phyloP scores from a whole-genome alignment of 2,888 invertebrate species.

The Parnassius mnemosyne region DNA sequence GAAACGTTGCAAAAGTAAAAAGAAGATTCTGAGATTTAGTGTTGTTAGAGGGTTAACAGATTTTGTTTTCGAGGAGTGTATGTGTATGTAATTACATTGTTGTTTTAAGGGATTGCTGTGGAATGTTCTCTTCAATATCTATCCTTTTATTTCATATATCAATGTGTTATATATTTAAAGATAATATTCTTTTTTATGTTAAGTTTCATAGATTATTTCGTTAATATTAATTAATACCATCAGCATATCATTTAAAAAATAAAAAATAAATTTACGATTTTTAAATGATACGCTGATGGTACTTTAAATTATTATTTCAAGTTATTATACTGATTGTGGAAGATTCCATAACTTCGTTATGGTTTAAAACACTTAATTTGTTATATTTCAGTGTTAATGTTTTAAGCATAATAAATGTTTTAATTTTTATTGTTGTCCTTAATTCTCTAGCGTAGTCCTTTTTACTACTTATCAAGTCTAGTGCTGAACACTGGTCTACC shows the following conservation, averaged over 20 bases:
- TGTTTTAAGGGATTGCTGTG: no score
- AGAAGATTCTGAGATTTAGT: not conserved
- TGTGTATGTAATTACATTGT: no score
- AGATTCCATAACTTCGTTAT: conserved; percentile 2
- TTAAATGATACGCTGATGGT: not conserved
- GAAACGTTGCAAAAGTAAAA: not conserved
- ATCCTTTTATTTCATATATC: not conserved
- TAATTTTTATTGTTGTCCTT: conserved; percentile 1
- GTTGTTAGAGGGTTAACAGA: no score
- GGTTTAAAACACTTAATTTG: not conserved
- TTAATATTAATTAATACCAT: not conserved
- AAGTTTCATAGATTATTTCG: not conserved
- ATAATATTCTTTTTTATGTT: not conserved
- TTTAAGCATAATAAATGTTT: conserved; percentile 19
- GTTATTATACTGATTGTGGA: not conserved
- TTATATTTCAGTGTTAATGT: conserved; percentile 1
- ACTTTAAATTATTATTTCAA: not conserved
- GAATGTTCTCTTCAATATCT: no score
- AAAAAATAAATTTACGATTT: no score
- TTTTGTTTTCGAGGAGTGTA: no score
- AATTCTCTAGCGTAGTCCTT: no score
- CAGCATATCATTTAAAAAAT: no score
- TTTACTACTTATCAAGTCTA: no score
- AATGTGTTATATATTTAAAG: conserved; percentile 5
- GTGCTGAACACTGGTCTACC: no score